Evolutionary conservation across 1,140 invertebrate species (phyloP).

Genomic region (Harpegnathos saltator): DNA sequence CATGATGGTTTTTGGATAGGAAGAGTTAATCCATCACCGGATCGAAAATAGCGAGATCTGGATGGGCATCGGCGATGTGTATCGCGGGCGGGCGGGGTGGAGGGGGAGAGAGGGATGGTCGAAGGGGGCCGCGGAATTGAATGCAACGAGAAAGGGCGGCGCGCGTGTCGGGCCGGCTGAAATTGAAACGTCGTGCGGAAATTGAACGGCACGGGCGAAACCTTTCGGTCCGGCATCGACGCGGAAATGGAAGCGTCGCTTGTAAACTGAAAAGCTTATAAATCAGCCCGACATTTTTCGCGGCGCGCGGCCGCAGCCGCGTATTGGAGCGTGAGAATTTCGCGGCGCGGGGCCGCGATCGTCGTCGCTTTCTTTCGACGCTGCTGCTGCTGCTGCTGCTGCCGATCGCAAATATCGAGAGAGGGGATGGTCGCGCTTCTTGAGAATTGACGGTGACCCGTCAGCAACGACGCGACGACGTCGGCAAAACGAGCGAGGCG

Average conservation of each 20-base stretch:
- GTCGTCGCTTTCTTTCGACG: neutral
- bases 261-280: conserved; percentile 65
- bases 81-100: neutral
- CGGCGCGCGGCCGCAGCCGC: too few relatives aligned
- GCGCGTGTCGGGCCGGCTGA: conserved; percentile 51
- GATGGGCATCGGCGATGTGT: conserved; percentile 34
- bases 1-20: conserved; percentile 42
- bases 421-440: neutral
- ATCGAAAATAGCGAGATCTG: conserved; percentile 51
- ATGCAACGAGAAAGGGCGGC: conserved; percentile 12
- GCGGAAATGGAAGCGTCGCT: conserved; percentile 69
- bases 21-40: conserved; percentile 51
- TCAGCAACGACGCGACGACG: too few relatives aligned
- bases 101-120: neutral
- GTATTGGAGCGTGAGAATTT: too few relatives aligned
- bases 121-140: conserved; percentile 34
- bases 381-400: too few relatives aligned
- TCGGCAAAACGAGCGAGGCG: too few relatives aligned
- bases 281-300: conserved; percentile 61
- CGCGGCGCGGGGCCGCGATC: neutral
- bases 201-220: conserved; percentile 67
- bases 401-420: neutral
- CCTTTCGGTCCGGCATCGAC: conserved; percentile 34
- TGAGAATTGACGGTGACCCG: too few relatives aligned
- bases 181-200: conserved; percentile 75